Evolutionary conservation across 92 coral and sea anemone species (phyloP), one percentile per base, ranked within the genome.

Genomic region (Blastomussa wellsi): DNA sequence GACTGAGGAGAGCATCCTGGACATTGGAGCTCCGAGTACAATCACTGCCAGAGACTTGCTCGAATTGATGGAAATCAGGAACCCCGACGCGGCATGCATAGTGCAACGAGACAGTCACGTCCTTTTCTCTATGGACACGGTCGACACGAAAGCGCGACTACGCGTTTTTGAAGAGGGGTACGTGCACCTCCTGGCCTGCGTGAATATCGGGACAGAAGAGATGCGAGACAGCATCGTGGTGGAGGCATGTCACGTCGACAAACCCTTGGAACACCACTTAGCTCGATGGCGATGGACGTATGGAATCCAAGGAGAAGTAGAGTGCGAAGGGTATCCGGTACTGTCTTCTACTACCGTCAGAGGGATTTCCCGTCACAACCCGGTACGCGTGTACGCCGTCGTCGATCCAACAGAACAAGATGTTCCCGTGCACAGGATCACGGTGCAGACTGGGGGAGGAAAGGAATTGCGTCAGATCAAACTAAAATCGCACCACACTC

Each of bases 221-320:
- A 66, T 66, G 4, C 72, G 72, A 8, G 72, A 66, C 72, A 28
- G 7, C 36, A 66, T 66, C 32, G 33, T 66, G 35, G 72, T 66
- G 39, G 72, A 66, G 16, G 72, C 33, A n/a, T 12, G 17, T 12
- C 35, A 66, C 32, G 36, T n/a, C 33, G 36, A 28, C 72, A 28
- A 66, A 2, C 72, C 72, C 14, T n/a, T 66, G 32, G 72, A 66
- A 66, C 16, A 20, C 4, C 32, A 20, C 7, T 35, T 66, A n/a
- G 32, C 36, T n/a, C 72, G 38, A n/a, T 66, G 72, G 72, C 72
- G 72, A 20, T 12, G 6, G 36, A 66, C 72, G 33, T 66, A 66
- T n/a, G 72, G 72, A 33, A 66, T 66, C 33, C 35, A 26, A n/a
- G 72, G 72, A 12, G 72, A 66, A 31, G 72, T 66, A 33, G 72